Conservation (phyloP, 2,797 vertebrate genomes). For the Rhadinocentrus ornatus region DNA sequence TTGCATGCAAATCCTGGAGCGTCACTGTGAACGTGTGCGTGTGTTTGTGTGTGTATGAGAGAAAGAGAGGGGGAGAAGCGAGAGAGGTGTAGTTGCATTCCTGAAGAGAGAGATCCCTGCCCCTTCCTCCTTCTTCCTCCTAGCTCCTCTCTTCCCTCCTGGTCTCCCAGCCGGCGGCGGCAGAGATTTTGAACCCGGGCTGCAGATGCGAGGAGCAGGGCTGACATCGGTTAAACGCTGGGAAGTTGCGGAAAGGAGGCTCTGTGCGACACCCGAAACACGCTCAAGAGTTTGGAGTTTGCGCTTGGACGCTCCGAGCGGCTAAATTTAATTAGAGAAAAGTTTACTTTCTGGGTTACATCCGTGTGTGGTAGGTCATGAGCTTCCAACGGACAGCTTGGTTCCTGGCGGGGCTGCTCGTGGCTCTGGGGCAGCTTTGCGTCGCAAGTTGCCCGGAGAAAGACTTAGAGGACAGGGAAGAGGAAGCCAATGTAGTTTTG, state of each 20-base stretch:
- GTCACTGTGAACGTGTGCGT: constrained; percentile 65
- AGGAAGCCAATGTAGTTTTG: constrained; percentile 94
- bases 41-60: constrained; percentile 15
- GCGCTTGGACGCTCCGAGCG: constrained; percentile 14
- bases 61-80: constrained; percentile 23
- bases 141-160: constrained; percentile 65
- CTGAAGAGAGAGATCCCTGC: constrained; percentile 65
- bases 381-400: constrained; percentile 72
- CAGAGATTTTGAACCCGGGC: constrained; percentile 70
- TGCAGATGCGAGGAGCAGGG: constrained; percentile 72
- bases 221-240: constrained; percentile 53
- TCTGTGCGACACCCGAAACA: constrained; percentile 9
- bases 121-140: constrained; percentile 68
- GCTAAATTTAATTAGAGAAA: constrained; percentile 38
- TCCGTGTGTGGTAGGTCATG: constrained; percentile 75
- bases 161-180: constrained; percentile 77
- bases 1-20: constrained; percentile 85
- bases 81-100: constrained; percentile 69
- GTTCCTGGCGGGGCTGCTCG: constrained; percentile 69
- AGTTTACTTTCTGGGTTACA: constrained; percentile 50
- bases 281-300: constrained; percentile 47
- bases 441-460: constrained; percentile 89
- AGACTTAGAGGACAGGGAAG: constrained; percentile 90
- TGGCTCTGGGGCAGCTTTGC: constrained; percentile 75
- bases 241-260: constrained; percentile 66